Conservation (phyloP, 2,888 invertebrate species). For the Troglohyphantes excavatus region DNA sequence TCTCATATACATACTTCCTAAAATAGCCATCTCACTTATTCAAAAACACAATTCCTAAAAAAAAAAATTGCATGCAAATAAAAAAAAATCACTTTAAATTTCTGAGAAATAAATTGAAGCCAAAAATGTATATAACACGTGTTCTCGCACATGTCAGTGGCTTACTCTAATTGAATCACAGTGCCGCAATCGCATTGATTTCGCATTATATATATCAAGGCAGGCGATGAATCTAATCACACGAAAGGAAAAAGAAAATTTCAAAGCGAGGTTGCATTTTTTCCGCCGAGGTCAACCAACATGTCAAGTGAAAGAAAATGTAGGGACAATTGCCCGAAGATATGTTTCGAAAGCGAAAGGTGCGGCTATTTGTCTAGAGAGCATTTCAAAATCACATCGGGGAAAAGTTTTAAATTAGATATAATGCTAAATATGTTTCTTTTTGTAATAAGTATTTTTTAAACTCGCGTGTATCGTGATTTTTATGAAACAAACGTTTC, state of each 20-base stretch:
- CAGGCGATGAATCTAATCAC: background rate
- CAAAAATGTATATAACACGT: too few relatives aligned
- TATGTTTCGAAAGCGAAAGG: background rate
- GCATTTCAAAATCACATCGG: background rate
- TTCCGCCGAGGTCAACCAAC: slow-evolving; percentile 12
- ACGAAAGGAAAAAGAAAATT: background rate
- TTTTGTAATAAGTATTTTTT: background rate
- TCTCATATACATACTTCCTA: too few relatives aligned
- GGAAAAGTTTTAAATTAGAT: background rate
- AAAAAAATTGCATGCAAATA: too few relatives aligned
- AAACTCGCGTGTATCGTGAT: background rate
- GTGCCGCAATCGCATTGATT: background rate
- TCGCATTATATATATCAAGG: slow-evolving; percentile 16
- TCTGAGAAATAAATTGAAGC: too few relatives aligned
- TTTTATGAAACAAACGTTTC: background rate
- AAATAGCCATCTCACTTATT: too few relatives aligned
- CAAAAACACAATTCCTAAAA: too few relatives aligned
- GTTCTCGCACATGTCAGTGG: background rate
- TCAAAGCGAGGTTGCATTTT: slow-evolving; percentile 15
- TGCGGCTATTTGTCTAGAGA: background rate
- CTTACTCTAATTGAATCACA: background rate
- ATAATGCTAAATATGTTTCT: background rate
- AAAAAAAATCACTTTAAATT: too few relatives aligned
- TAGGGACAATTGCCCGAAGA: slow-evolving; percentile 22
- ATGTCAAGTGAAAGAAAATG: background rate